A percentile compares a stretch with the other conserved stretches of the same genome.
Conservation (phyloP, 2,113 vertebrate species). For the Salvelinus namaycush region DNA sequence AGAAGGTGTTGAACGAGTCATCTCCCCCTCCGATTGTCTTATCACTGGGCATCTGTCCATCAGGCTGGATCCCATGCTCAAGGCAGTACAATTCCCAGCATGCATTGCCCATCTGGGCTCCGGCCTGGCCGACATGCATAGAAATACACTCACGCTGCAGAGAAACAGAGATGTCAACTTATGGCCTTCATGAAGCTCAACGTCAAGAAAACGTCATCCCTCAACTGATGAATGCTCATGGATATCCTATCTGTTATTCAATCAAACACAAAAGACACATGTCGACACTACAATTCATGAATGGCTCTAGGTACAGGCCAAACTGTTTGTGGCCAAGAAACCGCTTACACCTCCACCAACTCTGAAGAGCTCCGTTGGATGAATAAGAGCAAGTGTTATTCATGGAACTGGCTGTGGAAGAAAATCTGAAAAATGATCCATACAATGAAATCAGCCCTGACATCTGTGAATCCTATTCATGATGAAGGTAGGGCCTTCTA, state of each 20-base stretch:
- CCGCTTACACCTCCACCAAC: too few species aligned
- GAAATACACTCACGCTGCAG: conserved; percentile 82
- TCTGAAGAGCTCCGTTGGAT: too few species aligned
- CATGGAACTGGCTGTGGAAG: too few species aligned
- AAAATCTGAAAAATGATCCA: background rate
- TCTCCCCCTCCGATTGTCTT: conserved; percentile 58
- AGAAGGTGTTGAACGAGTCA: conserved; percentile 59
- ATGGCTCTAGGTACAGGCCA: too few species aligned
- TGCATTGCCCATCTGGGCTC: conserved; percentile 81
- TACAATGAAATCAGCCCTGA: background rate
- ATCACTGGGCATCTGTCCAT: conserved; percentile 58
- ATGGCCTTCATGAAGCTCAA: background rate
- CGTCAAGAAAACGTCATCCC: too few species aligned
- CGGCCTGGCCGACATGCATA: conserved; percentile 82
- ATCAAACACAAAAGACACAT: background rate
- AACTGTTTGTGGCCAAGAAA: too few species aligned
- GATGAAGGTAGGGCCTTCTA: background rate
- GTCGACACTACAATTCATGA: too few species aligned
- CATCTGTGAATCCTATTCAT: background rate
- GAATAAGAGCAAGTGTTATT: too few species aligned
- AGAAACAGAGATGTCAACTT: background rate
- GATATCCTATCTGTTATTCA: background rate
- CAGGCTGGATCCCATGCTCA: conserved; percentile 78
- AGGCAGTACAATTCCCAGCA: conserved; percentile 86
- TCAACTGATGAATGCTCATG: too few species aligned